These are phyloP conservation scores for Meganola albula DNA, from an alignment of 2,888 invertebrate species.

Conservation along the genomic window DNA sequence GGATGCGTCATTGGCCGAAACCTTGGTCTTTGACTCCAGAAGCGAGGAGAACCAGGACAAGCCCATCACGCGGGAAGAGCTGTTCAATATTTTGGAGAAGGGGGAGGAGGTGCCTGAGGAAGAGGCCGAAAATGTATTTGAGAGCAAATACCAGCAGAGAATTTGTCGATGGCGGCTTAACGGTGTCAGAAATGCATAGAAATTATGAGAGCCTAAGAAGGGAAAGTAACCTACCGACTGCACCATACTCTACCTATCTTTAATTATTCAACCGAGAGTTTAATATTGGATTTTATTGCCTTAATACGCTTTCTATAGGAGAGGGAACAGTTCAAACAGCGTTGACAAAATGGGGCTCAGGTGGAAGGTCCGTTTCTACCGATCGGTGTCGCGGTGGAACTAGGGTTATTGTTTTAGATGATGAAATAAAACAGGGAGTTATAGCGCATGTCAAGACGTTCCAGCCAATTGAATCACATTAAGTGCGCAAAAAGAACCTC, in stretches of 20 bases:
- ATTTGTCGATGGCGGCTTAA: slow-evolving; percentile 24
- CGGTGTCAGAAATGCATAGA: slow-evolving; percentile 23
- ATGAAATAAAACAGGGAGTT: slow-evolving; percentile 1
- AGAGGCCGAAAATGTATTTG: no score
- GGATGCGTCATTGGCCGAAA: no score
- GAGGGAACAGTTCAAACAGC: slow-evolving; percentile 7
- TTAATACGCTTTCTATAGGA: slow-evolving; percentile 8
- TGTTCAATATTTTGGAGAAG: no score
- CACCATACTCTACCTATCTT: slow-evolving; percentile 21
- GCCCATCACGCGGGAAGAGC: no score
- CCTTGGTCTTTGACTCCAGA: no score
- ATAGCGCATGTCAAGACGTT: slow-evolving; percentile 2
- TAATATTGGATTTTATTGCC: slow-evolving; percentile 17
- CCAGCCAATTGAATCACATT: slow-evolving; percentile 5
- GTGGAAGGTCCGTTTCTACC: slow-evolving; percentile 5
- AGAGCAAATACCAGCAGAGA: slow-evolving; percentile 21
- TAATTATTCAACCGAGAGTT: slow-evolving; percentile 15
- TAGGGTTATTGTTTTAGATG: slow-evolving; percentile 1
- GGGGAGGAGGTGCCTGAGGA: no score
- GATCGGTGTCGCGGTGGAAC: neutral
- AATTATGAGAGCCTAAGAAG: slow-evolving; percentile 12
- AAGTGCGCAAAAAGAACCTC: no score
- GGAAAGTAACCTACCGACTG: slow-evolving; percentile 11
- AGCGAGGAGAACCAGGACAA: no score
- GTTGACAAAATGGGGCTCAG: slow-evolving; percentile 8